These are phyloP conservation scores for Lepisosteus oculatus DNA, from an alignment of 2,113 vertebrate species.

Conservation along the genomic window DNA sequence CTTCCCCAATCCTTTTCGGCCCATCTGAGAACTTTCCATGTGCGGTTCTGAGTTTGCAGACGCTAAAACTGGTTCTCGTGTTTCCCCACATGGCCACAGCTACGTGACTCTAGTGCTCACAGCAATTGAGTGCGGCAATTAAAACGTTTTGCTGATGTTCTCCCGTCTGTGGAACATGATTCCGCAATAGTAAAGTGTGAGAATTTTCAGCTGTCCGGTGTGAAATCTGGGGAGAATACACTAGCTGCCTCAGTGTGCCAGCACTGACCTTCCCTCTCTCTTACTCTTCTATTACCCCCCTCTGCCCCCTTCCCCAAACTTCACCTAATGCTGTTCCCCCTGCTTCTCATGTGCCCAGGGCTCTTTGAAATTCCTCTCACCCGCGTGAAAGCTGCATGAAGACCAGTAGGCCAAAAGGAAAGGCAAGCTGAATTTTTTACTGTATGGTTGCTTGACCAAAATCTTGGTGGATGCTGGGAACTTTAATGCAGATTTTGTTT, in stretches of 20 bases:
- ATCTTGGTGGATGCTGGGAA: too few species aligned
- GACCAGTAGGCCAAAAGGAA: too few species aligned
- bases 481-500: too few species aligned
- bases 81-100: slow-evolving; percentile 46
- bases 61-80: slow-evolving; percentile 40
- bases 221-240: background rate
- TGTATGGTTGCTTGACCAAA: too few species aligned
- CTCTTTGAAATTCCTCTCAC: too few species aligned
- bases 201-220: slow-evolving; percentile 59
- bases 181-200: slow-evolving; percentile 44
- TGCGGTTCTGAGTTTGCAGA: slow-evolving; percentile 5
- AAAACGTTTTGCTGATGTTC: slow-evolving; percentile 38
- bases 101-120: slow-evolving; percentile 57
- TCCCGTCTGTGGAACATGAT: slow-evolving; percentile 46
- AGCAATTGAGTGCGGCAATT: slow-evolving; percentile 32
- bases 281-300: background rate
- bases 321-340: too few species aligned
- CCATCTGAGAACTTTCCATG: too few species aligned
- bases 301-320: too few species aligned
- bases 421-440: too few species aligned
- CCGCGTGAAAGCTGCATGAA: too few species aligned
- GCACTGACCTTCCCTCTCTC: background rate
- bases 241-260: background rate
- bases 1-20: too few species aligned
- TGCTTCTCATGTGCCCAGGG: too few species aligned